Evolutionary conservation across 2,888 invertebrate genomes (phyloP), one percentile per base, ranked within the genome.

Genomic region (Rotaria socialis): DNA sequence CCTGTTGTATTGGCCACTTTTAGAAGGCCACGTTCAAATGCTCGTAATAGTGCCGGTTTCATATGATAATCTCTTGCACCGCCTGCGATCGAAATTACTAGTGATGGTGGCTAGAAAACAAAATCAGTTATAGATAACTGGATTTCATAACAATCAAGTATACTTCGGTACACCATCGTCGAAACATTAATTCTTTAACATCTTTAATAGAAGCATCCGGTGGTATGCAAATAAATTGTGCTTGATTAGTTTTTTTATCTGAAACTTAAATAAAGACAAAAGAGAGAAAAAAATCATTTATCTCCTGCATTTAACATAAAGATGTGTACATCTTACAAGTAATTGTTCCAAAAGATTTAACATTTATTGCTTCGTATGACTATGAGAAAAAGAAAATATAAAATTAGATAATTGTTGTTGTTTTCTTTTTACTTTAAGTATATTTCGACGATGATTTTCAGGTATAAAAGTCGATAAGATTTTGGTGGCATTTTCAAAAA

Each of bases 81-180:
- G 0, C 91, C 91, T 24, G 91, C 91, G n/a, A 91, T 90, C 3
- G 91, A 91, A 86, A 91, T 91, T 35, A 91, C 89, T 8, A 91
- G 89, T 85, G 91, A 91, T 11, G 91, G 91, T 84, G 88, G 89
- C 43, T 90, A 60, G 2, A 60, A 4, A 27, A 60, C 3, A 10
- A 60, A 60, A 60, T 52, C 50, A 52, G 0, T 16, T 3, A 8
- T 10, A 11, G 7, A 27, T 1, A 27, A 27, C n/a, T 0, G 2
- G 0, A 60, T 27, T 60, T 5, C 3, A 56, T 7, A 47, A 56
- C 8, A 24, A 7, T 52, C 7, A 60, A 60, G 27, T 14, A 11
- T 11, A 60, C 60, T 27, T 43, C 19, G 0, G 16, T 19, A 75
- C 75, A 75, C 75, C 75, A 75, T 24, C 22, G 22, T 43, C 19